phyloP scores from a whole-genome alignment of 2,113 vertebrate species.

The Psettodes erumei region DNA sequence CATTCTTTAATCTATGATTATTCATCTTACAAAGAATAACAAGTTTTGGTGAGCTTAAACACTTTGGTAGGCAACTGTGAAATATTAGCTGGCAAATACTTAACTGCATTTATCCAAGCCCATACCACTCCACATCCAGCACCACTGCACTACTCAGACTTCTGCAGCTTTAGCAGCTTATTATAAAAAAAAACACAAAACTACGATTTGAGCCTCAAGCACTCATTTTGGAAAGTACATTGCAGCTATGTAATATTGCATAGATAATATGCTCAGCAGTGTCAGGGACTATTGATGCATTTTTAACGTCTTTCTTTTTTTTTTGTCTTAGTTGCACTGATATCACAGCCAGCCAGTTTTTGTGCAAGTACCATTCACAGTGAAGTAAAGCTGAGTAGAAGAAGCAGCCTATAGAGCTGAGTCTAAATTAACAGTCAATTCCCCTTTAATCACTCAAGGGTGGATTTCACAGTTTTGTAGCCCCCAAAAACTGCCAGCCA shows the following conservation, averaged over 20 bases:
- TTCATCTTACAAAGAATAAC: slow-evolving; percentile 72
- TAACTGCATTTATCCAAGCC: slow-evolving; percentile 72
- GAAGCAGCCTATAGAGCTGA: slow-evolving; percentile 54
- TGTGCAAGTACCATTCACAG: slow-evolving; percentile 67
- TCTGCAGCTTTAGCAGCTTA: slow-evolving; percentile 77
- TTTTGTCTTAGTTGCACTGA: slow-evolving; percentile 31
- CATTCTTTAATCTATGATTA: slow-evolving; percentile 78
- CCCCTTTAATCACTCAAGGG: slow-evolving; percentile 56
- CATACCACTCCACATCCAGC: slow-evolving; percentile 74
- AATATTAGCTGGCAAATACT: slow-evolving; percentile 75
- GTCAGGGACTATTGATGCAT: slow-evolving; percentile 35
- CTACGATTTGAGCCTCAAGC: slow-evolving; percentile 64
- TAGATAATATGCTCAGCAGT: slow-evolving; percentile 46
- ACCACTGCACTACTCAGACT: slow-evolving; percentile 77
- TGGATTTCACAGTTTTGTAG: slow-evolving; percentile 64
- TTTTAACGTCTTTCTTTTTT: slow-evolving; percentile 37
- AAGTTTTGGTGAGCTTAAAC: slow-evolving; percentile 74
- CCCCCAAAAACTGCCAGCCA: slow-evolving; percentile 31
- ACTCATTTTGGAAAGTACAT: slow-evolving; percentile 53
- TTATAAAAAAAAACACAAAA: slow-evolving; percentile 52
- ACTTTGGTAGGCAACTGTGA: slow-evolving; percentile 83
- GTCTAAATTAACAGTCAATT: slow-evolving; percentile 51
- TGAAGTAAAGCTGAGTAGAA: slow-evolving; percentile 56
- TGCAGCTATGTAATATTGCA: slow-evolving; percentile 57
- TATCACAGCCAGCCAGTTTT: slow-evolving; percentile 25